Evolutionary conservation across 2,113 vertebrate genomes (phyloP), one percentile per base, ranked within the genome.

Genomic region (Larimichthys polyactis): DNA sequence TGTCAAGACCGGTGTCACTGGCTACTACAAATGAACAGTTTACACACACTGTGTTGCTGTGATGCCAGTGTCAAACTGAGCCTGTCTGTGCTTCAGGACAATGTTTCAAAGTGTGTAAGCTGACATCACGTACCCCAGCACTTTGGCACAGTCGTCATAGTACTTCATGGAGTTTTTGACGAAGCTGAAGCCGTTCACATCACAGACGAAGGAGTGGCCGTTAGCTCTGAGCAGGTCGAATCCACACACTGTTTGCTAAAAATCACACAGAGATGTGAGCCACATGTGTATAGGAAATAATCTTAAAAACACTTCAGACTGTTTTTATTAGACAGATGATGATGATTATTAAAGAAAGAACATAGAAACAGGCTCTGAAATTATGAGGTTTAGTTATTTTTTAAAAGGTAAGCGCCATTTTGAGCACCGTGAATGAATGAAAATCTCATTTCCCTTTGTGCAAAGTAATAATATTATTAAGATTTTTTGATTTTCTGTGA

Each of bases 111-210:
- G 43, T 8, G 3, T 24, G 20, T 14, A 22, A n/a, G 14, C 6
- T 32, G 5, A 69, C 0, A 9, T 78, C 48, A 87, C 94, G 69
- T 95, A 99, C 98, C 98, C 98, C 0, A 99, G 94, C 75, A 99
- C 97, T 96, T 99, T 99, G 95, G 97, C 97, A 94, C 98, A 99
- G 87, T 99, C 98, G 7, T 99, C 98, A 0, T 99, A 99, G 73
- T 99, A 99, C 89, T 99, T 99, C 98, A 99, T 99, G 3, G 98
- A 99, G 93, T 99, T 99, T 95, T 99, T 99, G 88, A 99, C 98
- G 78, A 99, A 99, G 91, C 98, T 99, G 95, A 99, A 99, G 75
- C 98, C 98, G 0, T 99, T 99, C 71, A 99, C 98, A 0, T 99
- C 98, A 1, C 98, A 99, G 55, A 99, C 98, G 36, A 96, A 99